phyloP scores from a whole-genome alignment of 2,113 vertebrate species.

The Maccullochella peelii region DNA sequence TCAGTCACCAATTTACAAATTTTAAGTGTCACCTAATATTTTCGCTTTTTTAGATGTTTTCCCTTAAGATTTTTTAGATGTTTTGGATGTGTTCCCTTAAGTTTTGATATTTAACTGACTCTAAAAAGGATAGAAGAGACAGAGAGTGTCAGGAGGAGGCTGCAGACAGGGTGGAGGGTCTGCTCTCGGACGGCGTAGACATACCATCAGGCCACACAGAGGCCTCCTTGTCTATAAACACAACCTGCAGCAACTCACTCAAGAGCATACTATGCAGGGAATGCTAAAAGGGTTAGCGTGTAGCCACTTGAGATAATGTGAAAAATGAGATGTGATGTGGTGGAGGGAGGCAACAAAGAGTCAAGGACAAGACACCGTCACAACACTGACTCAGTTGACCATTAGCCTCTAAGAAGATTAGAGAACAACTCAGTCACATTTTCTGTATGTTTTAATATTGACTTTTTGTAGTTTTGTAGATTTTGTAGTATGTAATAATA shows the following conservation, averaged over 20 bases:
- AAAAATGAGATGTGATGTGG: conserved; percentile 63
- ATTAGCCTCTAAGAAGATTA: conserved; percentile 24
- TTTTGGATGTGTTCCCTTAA: conserved; percentile 13
- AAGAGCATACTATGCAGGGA: conserved; percentile 60
- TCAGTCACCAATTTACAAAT: background rate
- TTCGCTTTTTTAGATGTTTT: background rate
- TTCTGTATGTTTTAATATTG: background rate
- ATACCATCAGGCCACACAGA: conserved; percentile 64
- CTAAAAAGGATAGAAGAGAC: conserved; percentile 9
- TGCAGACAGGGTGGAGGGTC: conserved; percentile 57
- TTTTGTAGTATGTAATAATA: too few species aligned
- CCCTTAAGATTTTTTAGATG: background rate
- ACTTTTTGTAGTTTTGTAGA: background rate
- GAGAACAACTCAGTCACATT: background rate
- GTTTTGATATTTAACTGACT: too few species aligned
- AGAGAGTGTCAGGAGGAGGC: conserved; percentile 50
- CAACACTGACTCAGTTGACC: conserved; percentile 33
- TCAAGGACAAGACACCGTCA: conserved; percentile 40
- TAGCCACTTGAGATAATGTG: conserved; percentile 73
- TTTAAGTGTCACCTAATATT: background rate
- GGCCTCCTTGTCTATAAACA: conserved; percentile 65
- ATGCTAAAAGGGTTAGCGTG: conserved; percentile 72
- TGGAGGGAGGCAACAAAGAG: conserved; percentile 38
- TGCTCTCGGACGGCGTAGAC: conserved; percentile 44
- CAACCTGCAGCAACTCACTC: conserved; percentile 70